Conservation (phyloP, 2,888 invertebrate genomes). For the Pseudococcus viburni region DNA sequence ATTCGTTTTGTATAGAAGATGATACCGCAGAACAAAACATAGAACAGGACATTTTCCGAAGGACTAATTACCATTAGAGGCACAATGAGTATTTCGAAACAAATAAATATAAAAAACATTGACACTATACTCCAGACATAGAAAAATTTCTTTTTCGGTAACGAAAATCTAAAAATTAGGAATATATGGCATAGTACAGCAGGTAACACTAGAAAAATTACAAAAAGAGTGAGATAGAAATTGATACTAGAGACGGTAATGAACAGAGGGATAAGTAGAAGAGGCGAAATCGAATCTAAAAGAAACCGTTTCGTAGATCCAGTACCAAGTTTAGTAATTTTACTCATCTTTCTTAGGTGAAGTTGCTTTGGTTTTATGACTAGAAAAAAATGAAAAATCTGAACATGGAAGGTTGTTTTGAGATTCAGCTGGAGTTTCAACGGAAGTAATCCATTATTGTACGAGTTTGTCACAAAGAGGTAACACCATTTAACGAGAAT, state of each 20-base stretch:
- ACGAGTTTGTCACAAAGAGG: background rate
- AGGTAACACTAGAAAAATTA: conserved; percentile 49
- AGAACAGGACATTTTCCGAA: conserved; percentile 44
- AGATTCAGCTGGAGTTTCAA: too few relatives aligned
- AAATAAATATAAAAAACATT: conserved; percentile 45
- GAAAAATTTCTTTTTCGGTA: conserved; percentile 51
- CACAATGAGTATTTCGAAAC: conserved; percentile 55
- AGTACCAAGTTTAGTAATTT: background rate
- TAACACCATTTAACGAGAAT: background rate
- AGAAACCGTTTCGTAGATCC: background rate
- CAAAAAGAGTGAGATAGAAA: background rate
- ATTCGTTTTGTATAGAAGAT: background rate
- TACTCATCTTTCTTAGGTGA: background rate
- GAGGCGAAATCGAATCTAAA: background rate
- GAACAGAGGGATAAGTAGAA: conserved; percentile 13
- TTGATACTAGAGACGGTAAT: background rate
- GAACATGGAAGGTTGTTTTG: too few relatives aligned
- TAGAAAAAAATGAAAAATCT: background rate
- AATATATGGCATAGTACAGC: conserved; percentile 32
- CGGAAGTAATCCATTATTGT: background rate
- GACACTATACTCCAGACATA: conserved; percentile 54
- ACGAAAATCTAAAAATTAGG: conserved; percentile 12
- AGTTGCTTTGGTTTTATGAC: background rate
- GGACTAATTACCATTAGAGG: conserved; percentile 59
- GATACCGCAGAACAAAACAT: conserved; percentile 16